A percentile compares a stretch with the other conserved stretches of the same genome.
These are phyloP conservation scores for Varanus salvator DNA, from an alignment of 2,113 vertebrate genomes.

Conservation along the genomic window DNA sequence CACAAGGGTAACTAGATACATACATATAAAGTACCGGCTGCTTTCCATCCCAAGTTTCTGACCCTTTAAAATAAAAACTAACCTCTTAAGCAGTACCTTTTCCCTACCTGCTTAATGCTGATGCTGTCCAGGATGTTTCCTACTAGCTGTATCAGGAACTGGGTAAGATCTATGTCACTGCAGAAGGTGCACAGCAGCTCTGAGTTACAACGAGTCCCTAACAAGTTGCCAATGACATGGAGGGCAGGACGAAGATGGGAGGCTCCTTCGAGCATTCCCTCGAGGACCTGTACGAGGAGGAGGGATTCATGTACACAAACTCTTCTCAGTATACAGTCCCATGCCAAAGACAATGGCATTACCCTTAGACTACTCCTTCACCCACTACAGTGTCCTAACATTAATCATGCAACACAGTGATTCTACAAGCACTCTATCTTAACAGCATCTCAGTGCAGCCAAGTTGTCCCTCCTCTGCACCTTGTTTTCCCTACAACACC, in stretches of 20 bases:
- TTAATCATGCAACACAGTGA: background rate
- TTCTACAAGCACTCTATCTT: background rate
- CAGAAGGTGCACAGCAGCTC: slow-evolving; percentile 71
- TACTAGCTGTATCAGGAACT: slow-evolving; percentile 79
- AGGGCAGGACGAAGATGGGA: slow-evolving; percentile 78
- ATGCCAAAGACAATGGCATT: background rate
- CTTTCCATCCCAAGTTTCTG: background rate
- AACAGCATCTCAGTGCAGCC: background rate
- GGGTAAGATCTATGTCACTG: slow-evolving; percentile 79
- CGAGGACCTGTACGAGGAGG: slow-evolving; percentile 77
- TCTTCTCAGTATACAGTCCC: background rate
- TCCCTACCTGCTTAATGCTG: slow-evolving; percentile 78
- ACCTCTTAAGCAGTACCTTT: background rate
- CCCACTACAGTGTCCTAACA: background rate
- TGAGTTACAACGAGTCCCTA: slow-evolving; percentile 74
- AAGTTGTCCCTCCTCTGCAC: background rate
- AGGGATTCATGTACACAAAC: background rate
- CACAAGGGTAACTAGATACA: background rate
- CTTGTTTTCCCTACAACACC: background rate
- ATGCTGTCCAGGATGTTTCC: slow-evolving; percentile 75
- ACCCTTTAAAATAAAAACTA: background rate
- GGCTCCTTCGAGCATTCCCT: slow-evolving; percentile 76
- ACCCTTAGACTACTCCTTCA: background rate
- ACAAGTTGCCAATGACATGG: slow-evolving; percentile 80
- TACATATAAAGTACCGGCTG: background rate